Percentiles rank a stretch among this genome's conserved stretches.
These are phyloP conservation scores for Carterocephalus palaemon DNA, from an alignment of 2,888 invertebrate genomes.

Conservation along the genomic window DNA sequence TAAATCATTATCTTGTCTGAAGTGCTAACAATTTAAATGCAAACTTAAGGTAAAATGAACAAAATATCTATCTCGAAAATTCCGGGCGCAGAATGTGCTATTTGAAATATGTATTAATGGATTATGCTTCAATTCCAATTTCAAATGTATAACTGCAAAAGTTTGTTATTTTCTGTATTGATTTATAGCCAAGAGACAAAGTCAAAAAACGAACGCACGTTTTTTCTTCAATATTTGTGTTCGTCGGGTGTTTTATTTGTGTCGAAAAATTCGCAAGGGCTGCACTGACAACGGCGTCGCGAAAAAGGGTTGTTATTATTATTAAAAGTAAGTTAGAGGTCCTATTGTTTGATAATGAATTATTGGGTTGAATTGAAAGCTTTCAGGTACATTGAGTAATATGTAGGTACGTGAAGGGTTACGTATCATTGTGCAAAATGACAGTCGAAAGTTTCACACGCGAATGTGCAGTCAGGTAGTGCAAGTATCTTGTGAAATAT, in stretches of 20 bases:
- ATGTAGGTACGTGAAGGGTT: conserved; percentile 76
- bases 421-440: conserved; percentile 57
- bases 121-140: conserved; percentile 67
- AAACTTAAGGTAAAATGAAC: conserved; percentile 21
- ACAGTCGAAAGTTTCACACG: conserved; percentile 71
- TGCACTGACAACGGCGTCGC: conserved; percentile 56
- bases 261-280: conserved; percentile 73
- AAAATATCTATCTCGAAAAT: too few relatives aligned
- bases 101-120: conserved; percentile 44
- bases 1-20: conserved; percentile 30
- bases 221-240: conserved; percentile 75
- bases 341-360: conserved; percentile 75
- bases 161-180: conserved; percentile 68
- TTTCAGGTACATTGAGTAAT: conserved; percentile 76
- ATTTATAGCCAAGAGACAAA: conserved; percentile 74
- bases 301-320: conserved; percentile 73
- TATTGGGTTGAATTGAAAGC: conserved; percentile 75
- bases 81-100: conserved; percentile 21
- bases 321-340: conserved; percentile 71
- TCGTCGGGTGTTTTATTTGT: conserved; percentile 76
- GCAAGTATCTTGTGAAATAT: conserved; percentile 4
- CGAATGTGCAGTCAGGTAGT: conserved; percentile 64
- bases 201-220: conserved; percentile 58
- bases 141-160: conserved; percentile 57
- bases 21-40: conserved; percentile 5